Percentiles rank a stretch among this genome's conserved stretches.
Evolutionary conservation across 2,113 vertebrate genomes (phyloP).

Genomic region (Tachysurus fulvidraco): DNA sequence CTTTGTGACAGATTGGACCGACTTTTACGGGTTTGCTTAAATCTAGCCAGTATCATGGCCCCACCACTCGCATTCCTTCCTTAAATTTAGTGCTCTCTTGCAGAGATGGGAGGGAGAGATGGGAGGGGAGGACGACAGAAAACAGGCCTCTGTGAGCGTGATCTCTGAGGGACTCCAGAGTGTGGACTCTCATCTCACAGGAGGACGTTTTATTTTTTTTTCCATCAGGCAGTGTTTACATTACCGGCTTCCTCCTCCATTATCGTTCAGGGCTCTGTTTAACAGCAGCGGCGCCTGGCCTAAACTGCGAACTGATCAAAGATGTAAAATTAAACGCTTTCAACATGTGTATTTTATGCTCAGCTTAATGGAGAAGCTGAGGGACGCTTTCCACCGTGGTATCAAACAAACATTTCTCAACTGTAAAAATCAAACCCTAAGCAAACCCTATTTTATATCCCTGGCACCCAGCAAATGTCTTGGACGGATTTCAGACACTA

Average conservation of each 20-base stretch:
- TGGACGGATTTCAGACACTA: conserved; percentile 16
- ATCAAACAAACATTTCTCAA: conserved; percentile 50
- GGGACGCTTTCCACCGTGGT: conserved; percentile 32
- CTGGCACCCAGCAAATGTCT: conserved; percentile 16
- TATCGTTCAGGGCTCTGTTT: conserved; percentile 44
- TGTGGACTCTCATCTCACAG: conserved; percentile 36
- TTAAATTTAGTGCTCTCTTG: conserved; percentile 34
- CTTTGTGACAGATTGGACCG: conserved; percentile 22
- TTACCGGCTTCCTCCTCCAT: conserved; percentile 52
- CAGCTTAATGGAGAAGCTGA: conserved; percentile 37
- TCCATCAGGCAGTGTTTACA: conserved; percentile 47
- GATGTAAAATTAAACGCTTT: conserved; percentile 50
- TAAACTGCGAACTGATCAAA: conserved; percentile 53
- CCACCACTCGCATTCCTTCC: conserved; percentile 37
- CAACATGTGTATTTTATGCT: conserved; percentile 41
- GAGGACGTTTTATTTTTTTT: conserved; percentile 36
- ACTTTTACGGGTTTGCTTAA: conserved; percentile 40
- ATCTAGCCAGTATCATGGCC: conserved; percentile 34
- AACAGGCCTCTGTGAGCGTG: conserved; percentile 15
- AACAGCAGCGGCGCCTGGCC: conserved; percentile 41
- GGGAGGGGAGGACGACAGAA: conserved; percentile 7
- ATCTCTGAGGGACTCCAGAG: conserved; percentile 12
- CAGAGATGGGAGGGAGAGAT: not conserved
- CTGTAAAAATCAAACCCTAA: conserved; percentile 48
- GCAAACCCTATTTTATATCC: conserved; percentile 34